Base-by-base conservation (phyloP, 2,888 invertebrate genomes). In the Petrolisthes manimaculis region DNA sequence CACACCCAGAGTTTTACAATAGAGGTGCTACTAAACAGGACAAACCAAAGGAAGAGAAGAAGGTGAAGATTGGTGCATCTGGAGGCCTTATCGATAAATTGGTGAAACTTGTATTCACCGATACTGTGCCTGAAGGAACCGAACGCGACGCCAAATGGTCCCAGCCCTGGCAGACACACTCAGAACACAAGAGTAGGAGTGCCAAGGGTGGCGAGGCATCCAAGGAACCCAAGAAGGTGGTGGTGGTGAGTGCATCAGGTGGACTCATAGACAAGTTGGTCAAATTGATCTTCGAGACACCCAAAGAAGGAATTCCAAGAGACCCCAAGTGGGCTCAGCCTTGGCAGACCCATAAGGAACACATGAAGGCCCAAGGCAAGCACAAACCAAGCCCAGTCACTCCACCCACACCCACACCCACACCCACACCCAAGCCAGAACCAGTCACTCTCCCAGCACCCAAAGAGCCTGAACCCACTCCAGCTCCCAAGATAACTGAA, bases 161-260 rank as follows among this genome's bases (percentile, higher is more conserved):
- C 21, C 67, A 89, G 24, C 89, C 90, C 0, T 90, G 90, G 90
- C 90, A 90, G 56, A 90, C 89, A n/a, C 89, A 89, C 71, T 18
- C 54, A 5, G 90, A 90, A 21, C 84, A 84, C 69, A 12, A 55
- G 3, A 86, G 71, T 55, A 56, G 86, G 14, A 61, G 51, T 37
- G 85, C 89, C 54, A 24, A 84, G n/a, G 79, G 85, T 1, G 86
- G 86, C 86, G 86, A 89, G 61, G 86, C 89, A 3, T 84, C 84
- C 61, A 71, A 83, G 21, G 89, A 89, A 61, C 82, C 69, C 14
- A 51, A n/a, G 12, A 84, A 84, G 56, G 82, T 77, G 67, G 54
- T 56, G 21, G 69, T 37, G 6, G 18, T 71, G 6, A 79, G 54
- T 67, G 21, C 86, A 6, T 37, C 56, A 4, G 88, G 88, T 55